phyloP scores from a whole-genome alignment of 2,113 vertebrate genomes.

The Mesocricetus auratus region DNA sequence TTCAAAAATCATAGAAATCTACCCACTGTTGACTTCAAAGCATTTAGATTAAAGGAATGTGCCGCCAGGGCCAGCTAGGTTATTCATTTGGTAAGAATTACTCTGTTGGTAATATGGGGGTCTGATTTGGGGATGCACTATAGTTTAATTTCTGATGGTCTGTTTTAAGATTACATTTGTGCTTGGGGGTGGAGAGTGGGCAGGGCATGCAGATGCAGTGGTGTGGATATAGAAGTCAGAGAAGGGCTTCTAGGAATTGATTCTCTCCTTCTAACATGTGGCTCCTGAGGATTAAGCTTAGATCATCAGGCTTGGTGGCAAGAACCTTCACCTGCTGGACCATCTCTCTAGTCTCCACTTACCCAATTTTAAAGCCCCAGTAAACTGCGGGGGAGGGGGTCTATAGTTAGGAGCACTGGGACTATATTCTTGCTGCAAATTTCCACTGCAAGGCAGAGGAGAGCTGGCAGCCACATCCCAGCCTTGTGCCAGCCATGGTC shows the following conservation, averaged over 20 bases:
- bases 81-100: constrained; percentile 22
- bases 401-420: neutral
- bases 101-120: neutral
- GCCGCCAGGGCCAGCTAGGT: neutral
- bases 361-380: constrained; percentile 8
- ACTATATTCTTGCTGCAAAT: neutral
- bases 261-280: neutral
- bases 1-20: neutral
- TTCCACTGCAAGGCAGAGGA: neutral
- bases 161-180: neutral
- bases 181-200: neutral
- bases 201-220: neutral
- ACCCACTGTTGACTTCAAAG: neutral
- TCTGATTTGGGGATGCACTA: neutral
- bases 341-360: neutral
- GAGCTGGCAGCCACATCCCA: neutral
- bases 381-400: neutral
- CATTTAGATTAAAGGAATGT: neutral
- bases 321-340: neutral
- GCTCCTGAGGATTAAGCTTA: neutral
- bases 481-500: neutral
- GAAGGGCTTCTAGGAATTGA: neutral
- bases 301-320: neutral
- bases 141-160: neutral
- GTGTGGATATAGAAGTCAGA: neutral